Conservation (phyloP, 1,140 invertebrate species). For the Drosophila tristis region DNA sequence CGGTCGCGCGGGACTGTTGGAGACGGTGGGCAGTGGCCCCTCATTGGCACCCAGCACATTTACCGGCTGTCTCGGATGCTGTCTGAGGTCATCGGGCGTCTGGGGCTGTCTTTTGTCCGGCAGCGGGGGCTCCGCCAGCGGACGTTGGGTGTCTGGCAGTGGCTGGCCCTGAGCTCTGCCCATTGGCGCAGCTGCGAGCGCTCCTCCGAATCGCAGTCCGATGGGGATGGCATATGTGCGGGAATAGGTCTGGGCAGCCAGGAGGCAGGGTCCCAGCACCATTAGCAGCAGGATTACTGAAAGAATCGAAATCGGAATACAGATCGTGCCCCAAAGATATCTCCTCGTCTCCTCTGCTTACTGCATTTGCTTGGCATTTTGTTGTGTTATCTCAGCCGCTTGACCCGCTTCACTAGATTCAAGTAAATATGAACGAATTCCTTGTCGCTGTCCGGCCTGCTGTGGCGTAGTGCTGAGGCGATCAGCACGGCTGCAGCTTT, state of each 20-base stretch:
- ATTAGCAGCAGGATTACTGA: conserved; percentile 31
- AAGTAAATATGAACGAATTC: background rate
- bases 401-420: background rate
- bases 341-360: conserved; percentile 35
- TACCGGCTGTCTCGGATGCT: background rate
- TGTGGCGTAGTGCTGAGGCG: conserved; percentile 12
- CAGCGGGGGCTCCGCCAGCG: background rate
- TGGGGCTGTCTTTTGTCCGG: background rate
- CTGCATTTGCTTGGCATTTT: conserved; percentile 61
- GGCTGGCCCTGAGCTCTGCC: background rate
- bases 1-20: conserved; percentile 25
- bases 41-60: too few relatives aligned
- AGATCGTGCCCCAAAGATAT: background rate
- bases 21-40: background rate
- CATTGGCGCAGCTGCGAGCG: background rate
- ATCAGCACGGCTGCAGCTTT: conserved; percentile 67
- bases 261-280: background rate
- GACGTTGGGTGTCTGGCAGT: background rate
- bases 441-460: conserved; percentile 24
- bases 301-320: conserved; percentile 4
- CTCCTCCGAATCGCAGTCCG: background rate
- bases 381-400: conserved; percentile 11
- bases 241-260: conserved; percentile 5
- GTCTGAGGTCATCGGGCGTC: background rate
- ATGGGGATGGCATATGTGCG: background rate